Evolutionary conservation across 2,113 vertebrate species (phyloP), one percentile per base, ranked within the genome.

Genomic region (Microtus ochrogaster): DNA sequence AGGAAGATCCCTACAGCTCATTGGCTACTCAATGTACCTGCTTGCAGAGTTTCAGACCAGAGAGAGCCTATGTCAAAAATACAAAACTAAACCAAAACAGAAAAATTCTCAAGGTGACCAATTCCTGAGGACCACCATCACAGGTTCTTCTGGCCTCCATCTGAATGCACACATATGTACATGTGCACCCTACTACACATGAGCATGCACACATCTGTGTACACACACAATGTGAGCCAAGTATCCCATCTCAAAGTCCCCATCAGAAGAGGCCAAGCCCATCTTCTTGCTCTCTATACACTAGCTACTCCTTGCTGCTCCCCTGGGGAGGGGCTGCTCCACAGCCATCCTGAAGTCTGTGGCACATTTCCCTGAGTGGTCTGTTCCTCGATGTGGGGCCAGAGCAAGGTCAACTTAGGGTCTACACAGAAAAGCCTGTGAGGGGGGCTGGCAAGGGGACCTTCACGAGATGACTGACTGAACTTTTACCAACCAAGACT

Each of bases 281-380:
- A 39, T 39, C 7, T 47, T 52, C 77, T 28, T 30, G 10, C 1
- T 17, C 22, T 55, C 49, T 21, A 12, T 47, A 24, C 0, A 0
- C 4, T 0, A 70, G 5, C 14, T 24, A 28, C 30, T 68, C 74
- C 88, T 4, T 0, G 13, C 5, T 0, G 13, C 26, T 9, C 3
- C 33, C 11, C 24, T 30, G 3, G 26, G 70, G 26, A 10, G 30
- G 26, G 16, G 7, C 39, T 1, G 8, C 26, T 41, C 83, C n/a
- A 36, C 7, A 44, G 81, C 1, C 2, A 3, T 26, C 36, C 58
- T 4, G 14, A 24, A 12, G 28, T 19, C 13, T 26, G 13, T 8
- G 7, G 26, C 17, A 11, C 5, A 16, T 4, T 74, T 78, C 30
- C 47, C 78, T 33, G 63, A 0, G 5, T 55, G 65, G 8, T 82